These are phyloP conservation scores for Cantharis flavilabris DNA, from an alignment of 2,888 invertebrate species.

Conservation along the genomic window DNA sequence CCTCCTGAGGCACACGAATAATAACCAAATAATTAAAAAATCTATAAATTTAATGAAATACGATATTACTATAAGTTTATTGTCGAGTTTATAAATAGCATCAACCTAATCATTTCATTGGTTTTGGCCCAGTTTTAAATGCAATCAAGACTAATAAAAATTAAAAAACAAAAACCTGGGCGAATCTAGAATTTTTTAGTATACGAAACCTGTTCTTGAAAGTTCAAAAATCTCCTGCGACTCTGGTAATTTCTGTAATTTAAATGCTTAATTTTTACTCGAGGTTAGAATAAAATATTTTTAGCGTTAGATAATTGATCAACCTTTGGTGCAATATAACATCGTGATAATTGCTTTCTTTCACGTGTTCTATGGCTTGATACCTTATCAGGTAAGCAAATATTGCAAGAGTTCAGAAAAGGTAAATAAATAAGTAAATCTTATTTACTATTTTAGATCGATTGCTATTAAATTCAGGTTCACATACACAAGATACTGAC, in stretches of 20 bases:
- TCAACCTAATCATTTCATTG: too few relatives aligned
- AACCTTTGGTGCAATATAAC: background rate
- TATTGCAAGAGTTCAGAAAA: background rate
- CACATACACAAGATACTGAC: background rate
- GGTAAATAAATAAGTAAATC: background rate
- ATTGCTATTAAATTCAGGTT: background rate
- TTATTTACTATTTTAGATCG: background rate
- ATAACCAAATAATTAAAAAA: background rate
- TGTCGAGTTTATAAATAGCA: too few relatives aligned
- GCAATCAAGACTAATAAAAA: too few relatives aligned
- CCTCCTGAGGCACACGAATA: background rate
- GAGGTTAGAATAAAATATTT: background rate
- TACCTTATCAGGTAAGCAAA: background rate
- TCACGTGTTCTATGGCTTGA: background rate
- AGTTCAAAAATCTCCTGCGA: background rate
- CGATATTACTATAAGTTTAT: too few relatives aligned
- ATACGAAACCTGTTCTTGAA: background rate
- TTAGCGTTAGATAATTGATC: background rate
- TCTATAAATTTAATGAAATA: background rate
- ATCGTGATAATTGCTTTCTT: background rate
- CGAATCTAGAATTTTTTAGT: too few relatives aligned
- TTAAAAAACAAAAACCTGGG: too few relatives aligned
- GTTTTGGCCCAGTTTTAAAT: too few relatives aligned
- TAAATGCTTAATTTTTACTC: background rate
- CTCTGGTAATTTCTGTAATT: background rate